A percentile compares a stretch with the other conserved stretches of the same genome.
phyloP scores from a whole-genome alignment of 2,888 invertebrate species.

The Drosophila aldrichi region DNA sequence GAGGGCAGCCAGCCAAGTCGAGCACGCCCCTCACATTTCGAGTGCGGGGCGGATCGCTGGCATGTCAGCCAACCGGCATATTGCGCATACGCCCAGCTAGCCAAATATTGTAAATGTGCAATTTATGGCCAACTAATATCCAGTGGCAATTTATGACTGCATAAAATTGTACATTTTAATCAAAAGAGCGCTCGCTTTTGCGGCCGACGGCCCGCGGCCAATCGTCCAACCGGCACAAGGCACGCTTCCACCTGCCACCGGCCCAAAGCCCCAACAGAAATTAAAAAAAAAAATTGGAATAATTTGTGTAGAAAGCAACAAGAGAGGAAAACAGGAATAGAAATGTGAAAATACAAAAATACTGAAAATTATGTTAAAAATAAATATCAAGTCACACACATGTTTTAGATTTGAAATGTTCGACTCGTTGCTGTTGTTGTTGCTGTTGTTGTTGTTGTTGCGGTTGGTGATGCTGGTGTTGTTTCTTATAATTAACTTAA shows the following conservation, averaged over 20 bases:
- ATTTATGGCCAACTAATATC: conserved; percentile 60
- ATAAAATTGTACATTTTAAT: conserved; percentile 48
- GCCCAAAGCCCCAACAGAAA: conserved; percentile 6
- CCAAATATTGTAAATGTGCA: conserved; percentile 53
- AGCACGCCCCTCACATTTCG: conserved; percentile 42
- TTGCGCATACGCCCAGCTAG: conserved; percentile 66
- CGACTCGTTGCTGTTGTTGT: conserved; percentile 43
- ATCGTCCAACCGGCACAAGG: not conserved
- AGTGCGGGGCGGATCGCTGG: conserved; percentile 4
- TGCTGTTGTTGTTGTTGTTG: conserved; percentile 33
- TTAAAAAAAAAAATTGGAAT: not conserved
- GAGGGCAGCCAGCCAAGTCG: conserved; percentile 50
- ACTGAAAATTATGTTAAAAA: conserved; percentile 63
- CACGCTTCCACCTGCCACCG: conserved; percentile 29
- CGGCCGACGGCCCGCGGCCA: not conserved
- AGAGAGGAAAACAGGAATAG: conserved; percentile 6
- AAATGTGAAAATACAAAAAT: conserved; percentile 30
- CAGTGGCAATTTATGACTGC: conserved; percentile 57
- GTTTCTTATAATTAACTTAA: conserved; percentile 76
- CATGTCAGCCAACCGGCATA: conserved; percentile 27
- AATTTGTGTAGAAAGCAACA: not conserved
- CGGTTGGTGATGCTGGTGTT: conserved; percentile 22
- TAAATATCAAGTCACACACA: conserved; percentile 77
- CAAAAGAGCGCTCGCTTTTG: conserved; percentile 7
- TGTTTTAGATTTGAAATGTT: conserved; percentile 74